Evolutionary conservation across 2,797 vertebrate genomes (phyloP), one percentile per base, ranked within the genome.

Genomic region (Enteromius thamalakanensis): DNA sequence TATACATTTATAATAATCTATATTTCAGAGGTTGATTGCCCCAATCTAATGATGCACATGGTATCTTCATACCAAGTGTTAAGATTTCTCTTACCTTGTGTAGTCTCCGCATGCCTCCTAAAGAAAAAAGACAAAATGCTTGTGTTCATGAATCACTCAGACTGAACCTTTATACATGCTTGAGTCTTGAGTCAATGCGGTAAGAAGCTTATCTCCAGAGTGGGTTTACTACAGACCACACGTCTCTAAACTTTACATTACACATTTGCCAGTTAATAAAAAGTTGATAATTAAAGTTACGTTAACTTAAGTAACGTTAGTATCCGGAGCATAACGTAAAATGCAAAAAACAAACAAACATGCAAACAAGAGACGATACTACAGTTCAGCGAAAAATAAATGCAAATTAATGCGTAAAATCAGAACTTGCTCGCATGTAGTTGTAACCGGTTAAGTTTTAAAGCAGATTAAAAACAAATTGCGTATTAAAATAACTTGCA

Each of bases 61-160:
- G 45, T 47, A 47, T 26, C 4, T 62, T 19, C 23, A 32, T 2
- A 47, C 21, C 1, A 45, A 45, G 8, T 72, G 14, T 6, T 19
- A 15, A 23, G 8, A 29, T 32, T 72, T n/a, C 0, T 47, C 93
- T 94, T 94, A 95, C 95, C 94, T 94, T 81, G 77, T 90, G 87
- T 91, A 97, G 94, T 98, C 96, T 83, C 98, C 98, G 91, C 97
- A 98, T 60, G 96, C 95, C 94, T 99, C 98, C 98, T 99, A 77
- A 32, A 79, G 85, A 81, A 95, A 34, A 95, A 88, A 90, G 87
- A 87, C 19, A 85, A 29, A 77, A 49, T 26, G 19, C 1, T 7
- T 53, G 14, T 12, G 23, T 76, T 64, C 60, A 72, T 29, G 17
- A 85, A 82, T 76, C 42, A 79, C 15, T 29, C 19, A 68, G 51